Base-by-base conservation (phyloP, 2,113 vertebrate genomes). In the Heloderma charlesbogerti region DNA sequence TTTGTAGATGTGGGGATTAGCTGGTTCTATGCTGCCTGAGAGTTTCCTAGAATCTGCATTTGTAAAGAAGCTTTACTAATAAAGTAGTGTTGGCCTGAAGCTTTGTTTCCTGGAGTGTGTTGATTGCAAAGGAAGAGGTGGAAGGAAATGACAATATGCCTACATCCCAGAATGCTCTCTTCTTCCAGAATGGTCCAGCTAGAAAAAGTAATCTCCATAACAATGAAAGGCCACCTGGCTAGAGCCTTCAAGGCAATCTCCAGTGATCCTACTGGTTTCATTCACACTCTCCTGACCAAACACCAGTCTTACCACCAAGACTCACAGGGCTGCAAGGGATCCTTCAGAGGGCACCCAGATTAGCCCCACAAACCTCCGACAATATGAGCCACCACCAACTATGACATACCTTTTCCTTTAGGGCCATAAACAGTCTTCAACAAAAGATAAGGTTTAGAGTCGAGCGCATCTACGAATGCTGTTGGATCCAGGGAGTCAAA, bases 401-500 rank as follows among this genome's bases (percentile, higher is more conserved):
- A 2, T 40, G 69, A 43, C 45, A 31, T 25, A 91, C 88, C 92
- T 91, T 84, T 87, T 75, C 54, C 80, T 80, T 51, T 71, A 84
- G 57, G 87, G 12, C n/a, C 69, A 80, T 87, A 88, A 69, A 82
- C 2, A 1, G 87, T 78, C 77, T 89, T 85, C 37, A 94, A 84
- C 88, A 95, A 27, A 31, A 92, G 0, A 22, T 75, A 80, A 25
- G 91, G 82, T 34, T 74, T 69, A 54, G 48, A 72, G 77, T 63
- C 78, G 82, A 72, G 22, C 12, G 75, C 18, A 66, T 88, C 66
- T 83, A n/a, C 27, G 60, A 92, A 87, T 51, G 86, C 69, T 6
- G 40, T 82, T 3, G 31, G 82, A 90, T 85, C 72, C 2, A 92
- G 31, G 15, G 48, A 92, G 51, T 93, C 92, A 89, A 88, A 34